Evolutionary conservation across 2,797 vertebrate species (phyloP), one percentile per base, ranked within the genome.

Genomic region (Hypotaenidia philippensis): DNA sequence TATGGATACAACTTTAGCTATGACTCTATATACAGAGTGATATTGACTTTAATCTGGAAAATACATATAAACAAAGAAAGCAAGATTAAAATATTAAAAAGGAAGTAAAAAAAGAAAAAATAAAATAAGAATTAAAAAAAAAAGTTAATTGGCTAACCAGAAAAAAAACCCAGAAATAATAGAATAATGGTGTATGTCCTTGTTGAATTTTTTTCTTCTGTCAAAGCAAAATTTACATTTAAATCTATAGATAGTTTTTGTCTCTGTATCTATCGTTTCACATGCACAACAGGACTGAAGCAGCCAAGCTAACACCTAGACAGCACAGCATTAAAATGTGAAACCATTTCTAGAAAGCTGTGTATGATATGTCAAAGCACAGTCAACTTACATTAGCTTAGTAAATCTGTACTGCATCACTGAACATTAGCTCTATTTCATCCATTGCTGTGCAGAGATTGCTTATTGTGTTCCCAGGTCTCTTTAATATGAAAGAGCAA

Each of bases 391-490:
- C 95, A 93, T 94, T 93, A 90, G 56, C 72, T 86, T 77, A 44
- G 86, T 87, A 93, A 93, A 88, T 93, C 87, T 93, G 92, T 66
- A 53, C 56, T 93, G 95, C 94, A 84, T 95, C 95, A 86, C 66
- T 97, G 94, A 95, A 90, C 87, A 93, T 96, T 97, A 97, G 83
- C 91, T 96, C 85, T 84, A 20, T 93, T 91, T 94, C 87, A 95
- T 87, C 85, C 90, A 91, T 94, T 95, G 93, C 60, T 47, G 87
- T 84, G 59, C 66, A 93, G 89, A 83, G 81, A 96, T 93, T 90
- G 87, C 78, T 93, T 71, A 83, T 41, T 93, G 49, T 86, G 90
- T 89, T 97, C 94, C 94, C 94, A 93, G 75, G 81, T 89, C 93
- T 96, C 90, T 91, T 97, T 97, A 69, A 55, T 84, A 79, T 76